Conservation (phyloP, 2,888 invertebrate species). For the Rhorus exstirpatorius region DNA sequence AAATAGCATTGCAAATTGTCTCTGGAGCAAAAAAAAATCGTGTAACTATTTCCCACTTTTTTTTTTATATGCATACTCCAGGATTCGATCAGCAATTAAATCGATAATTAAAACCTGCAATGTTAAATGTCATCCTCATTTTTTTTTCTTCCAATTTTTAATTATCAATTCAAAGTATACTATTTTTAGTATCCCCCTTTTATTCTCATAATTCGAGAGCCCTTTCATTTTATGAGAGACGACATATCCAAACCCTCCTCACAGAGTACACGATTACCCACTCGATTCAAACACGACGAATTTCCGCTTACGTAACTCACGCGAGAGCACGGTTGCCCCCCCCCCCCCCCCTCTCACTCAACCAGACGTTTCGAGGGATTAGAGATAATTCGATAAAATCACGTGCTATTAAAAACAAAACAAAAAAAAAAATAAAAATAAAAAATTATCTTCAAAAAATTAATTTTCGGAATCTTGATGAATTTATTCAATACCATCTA, state of each 20-base stretch:
- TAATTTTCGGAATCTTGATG: background rate
- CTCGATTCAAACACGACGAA: slow-evolving; percentile 47
- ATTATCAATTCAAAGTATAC: too few relatives aligned
- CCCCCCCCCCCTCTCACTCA: too few relatives aligned
- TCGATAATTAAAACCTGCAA: too few relatives aligned
- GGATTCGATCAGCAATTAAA: too few relatives aligned
- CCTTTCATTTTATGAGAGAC: slow-evolving; percentile 1
- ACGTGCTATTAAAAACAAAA: slow-evolving; percentile 7
- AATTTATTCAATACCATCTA: slow-evolving; percentile 8
- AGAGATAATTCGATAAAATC: slow-evolving; percentile 41
- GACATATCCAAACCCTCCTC: slow-evolving; percentile 14
- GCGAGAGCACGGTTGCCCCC: slow-evolving; percentile 15
- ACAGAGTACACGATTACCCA: slow-evolving; percentile 36
- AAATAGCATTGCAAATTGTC: background rate
- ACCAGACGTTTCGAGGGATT: slow-evolving; percentile 22
- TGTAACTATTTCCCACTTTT: too few relatives aligned
- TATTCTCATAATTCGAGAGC: too few relatives aligned
- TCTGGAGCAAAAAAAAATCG: too few relatives aligned
- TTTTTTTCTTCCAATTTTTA: too few relatives aligned
- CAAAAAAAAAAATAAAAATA: background rate
- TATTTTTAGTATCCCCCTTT: too few relatives aligned
- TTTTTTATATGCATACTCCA: too few relatives aligned
- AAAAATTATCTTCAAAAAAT: background rate
- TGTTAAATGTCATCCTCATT: too few relatives aligned
- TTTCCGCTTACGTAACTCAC: slow-evolving; percentile 59